These are phyloP conservation scores for Oophaga pumilio DNA, from an alignment of 2,113 vertebrate genomes.

Conservation along the genomic window DNA sequence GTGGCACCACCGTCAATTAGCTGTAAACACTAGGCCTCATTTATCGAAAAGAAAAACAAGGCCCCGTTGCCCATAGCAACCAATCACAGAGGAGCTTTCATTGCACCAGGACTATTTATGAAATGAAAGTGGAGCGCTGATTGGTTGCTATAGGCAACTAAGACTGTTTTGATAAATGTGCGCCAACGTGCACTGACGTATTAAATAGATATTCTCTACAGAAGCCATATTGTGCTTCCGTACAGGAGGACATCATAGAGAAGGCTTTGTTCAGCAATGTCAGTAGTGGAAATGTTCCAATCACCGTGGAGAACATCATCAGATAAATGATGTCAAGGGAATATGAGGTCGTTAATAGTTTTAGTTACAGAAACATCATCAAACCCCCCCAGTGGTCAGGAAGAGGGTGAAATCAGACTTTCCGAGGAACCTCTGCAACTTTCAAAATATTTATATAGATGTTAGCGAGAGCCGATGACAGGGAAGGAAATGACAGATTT, in stretches of 20 bases:
- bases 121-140: no score
- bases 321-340: background rate
- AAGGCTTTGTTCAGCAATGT: background rate
- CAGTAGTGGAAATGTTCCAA: background rate
- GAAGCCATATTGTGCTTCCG: background rate
- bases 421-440: background rate
- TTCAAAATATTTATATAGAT: background rate
- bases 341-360: background rate
- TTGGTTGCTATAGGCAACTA: no score
- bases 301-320: background rate
- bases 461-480: background rate
- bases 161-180: no score
- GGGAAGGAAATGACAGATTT: conserved; percentile 35
- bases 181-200: background rate
- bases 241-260: background rate
- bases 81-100: no score
- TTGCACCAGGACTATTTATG: no score
- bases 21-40: no score
- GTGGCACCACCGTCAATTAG: no score
- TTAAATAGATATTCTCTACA: background rate
- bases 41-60: no score
- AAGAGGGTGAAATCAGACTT: background rate
- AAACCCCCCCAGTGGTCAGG: background rate
- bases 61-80: no score
- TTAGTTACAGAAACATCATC: conserved; percentile 12